Percentiles rank a stretch among this genome's conserved stretches.
phyloP scores from a whole-genome alignment of 2,888 invertebrate genomes.

The Torymus aiolomorphi region DNA sequence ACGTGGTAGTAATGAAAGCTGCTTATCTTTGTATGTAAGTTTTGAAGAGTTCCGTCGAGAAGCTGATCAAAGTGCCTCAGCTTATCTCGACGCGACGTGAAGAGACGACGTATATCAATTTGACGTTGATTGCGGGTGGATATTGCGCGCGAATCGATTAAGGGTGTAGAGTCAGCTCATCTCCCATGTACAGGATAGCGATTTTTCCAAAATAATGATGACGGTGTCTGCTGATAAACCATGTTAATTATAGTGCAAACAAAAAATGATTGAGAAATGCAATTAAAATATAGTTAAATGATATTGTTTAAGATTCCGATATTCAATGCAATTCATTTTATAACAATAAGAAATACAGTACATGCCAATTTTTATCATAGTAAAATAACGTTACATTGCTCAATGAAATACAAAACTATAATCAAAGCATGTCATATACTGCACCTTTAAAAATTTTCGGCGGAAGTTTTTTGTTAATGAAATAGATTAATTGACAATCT shows the following conservation, averaged over 20 bases:
- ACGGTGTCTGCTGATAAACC: not conserved
- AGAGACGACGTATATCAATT: slow-evolving; percentile 12
- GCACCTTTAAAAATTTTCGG: slow-evolving; percentile 7
- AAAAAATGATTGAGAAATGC: not conserved
- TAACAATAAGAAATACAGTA: not conserved
- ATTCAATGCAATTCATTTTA: not conserved
- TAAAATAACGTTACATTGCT: not conserved
- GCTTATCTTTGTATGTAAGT: slow-evolving; percentile 12
- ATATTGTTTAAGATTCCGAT: not conserved
- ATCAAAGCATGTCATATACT: not conserved
- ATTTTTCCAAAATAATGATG: slow-evolving; percentile 23
- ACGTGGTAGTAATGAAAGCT: slow-evolving; percentile 13
- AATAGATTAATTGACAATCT: slow-evolving; percentile 9
- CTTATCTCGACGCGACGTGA: slow-evolving; percentile 7
- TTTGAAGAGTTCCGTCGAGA: slow-evolving; percentile 7
- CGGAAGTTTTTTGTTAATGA: not conserved
- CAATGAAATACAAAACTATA: not conserved
- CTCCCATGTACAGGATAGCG: not conserved
- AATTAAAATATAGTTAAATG: not conserved
- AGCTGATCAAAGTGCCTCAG: not conserved
- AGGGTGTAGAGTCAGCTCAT: slow-evolving; percentile 25
- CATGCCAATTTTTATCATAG: not conserved
- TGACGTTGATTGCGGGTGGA: slow-evolving; percentile 12
- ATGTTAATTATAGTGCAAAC: too few relatives aligned
- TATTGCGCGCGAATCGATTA: slow-evolving; percentile 20